Base-by-base conservation (phyloP, 2,888 invertebrate genomes). In the Leptogaster cylindrica region DNA sequence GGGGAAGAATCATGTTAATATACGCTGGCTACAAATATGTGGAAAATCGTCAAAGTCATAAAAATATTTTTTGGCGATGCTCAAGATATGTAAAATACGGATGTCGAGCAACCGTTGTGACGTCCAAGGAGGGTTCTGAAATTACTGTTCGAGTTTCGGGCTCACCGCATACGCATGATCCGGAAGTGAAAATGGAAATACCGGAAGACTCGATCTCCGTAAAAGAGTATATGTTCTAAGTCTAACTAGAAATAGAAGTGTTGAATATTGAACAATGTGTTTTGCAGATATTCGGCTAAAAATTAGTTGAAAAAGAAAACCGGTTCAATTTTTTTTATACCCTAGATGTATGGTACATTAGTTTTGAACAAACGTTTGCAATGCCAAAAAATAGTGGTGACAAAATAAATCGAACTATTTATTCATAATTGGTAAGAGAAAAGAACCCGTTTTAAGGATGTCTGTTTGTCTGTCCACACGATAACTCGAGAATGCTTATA, bases 1-100 rank as follows among this genome's bases (percentile, higher is more conserved):
- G 81, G 0, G 81, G 81, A 2, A 76, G 81, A 2, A 76, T 78
- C 1, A 81, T 81, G 81, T 72, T 81, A 44, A 76, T 81, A 16
- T 80, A 80, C 71, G 78, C 78, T 51, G 81, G 81, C 1, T 81
- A 80, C 71, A 75, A 79, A 51, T 81, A 81, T 69, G 81, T 81
- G 5, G 79, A 80, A 28, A 81, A 81, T 72, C 77, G 81, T 0
- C 80, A 81, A 71, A 81, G 81, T 46, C 75, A 77, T 28, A 81
- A 80, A 66, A 81, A 81, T 64, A 77, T 79, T 48, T 81, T 81
- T 71, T 81, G 81, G 81, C 76, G 81, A 2, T 81, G 81, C 69
- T 79, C 80, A 0, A 76, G 80, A 16, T 81, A 81, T 68, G 81
- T 81, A 1, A 81, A 79, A 70, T 79, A 77, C 68, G 77, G 77